Base-by-base conservation (phyloP, 2,888 invertebrate genomes). In the Pediacus dermestoides region DNA sequence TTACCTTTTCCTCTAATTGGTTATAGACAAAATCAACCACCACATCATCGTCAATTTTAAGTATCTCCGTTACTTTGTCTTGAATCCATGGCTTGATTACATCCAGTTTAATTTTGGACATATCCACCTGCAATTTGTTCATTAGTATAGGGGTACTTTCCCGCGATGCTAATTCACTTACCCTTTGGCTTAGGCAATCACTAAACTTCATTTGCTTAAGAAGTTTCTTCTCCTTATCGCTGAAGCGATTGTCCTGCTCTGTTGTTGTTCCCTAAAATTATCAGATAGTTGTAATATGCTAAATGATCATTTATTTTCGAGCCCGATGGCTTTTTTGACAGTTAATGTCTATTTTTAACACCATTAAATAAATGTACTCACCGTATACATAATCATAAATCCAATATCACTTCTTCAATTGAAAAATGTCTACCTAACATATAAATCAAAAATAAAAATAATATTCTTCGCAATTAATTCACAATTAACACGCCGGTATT, bases 41-140 rank as follows among this genome's bases (percentile, higher is more conserved):
- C 23, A 99, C 99, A 71, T 99, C 99, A 70, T 99, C 99, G 72
- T 99, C 99, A 71, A 96, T 90, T 58, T 93, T 92, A 36, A 99
- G 78, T 42, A 97, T 85, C 64, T 96, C 93, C 2, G 94, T 96
- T 42, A 99, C 86, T 71, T 93, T 90, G 66, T 90, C 86, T 15
- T 94, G 90, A 64, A 99, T 99, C 99, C 99, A 99, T 49, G 99
- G 99, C 66, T 97, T 95, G 61, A 99, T 78, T 27, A 93, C 91
- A 64, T 99, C 96, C 60, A 99, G 73, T 70, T 99, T 97, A 41
- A 99, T 92, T 74, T 96, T 96, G 34, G 87, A 85, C 92, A 97
- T 94, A 70, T 99, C 96, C 68, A 99, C 89, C 93, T 89, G 58
- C 36, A 53, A 52, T 26, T n/a, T n/a, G 2, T 16, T 10, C 15